Base-by-base conservation (phyloP, 2,888 invertebrate species). In the Lysandra coridon region DNA sequence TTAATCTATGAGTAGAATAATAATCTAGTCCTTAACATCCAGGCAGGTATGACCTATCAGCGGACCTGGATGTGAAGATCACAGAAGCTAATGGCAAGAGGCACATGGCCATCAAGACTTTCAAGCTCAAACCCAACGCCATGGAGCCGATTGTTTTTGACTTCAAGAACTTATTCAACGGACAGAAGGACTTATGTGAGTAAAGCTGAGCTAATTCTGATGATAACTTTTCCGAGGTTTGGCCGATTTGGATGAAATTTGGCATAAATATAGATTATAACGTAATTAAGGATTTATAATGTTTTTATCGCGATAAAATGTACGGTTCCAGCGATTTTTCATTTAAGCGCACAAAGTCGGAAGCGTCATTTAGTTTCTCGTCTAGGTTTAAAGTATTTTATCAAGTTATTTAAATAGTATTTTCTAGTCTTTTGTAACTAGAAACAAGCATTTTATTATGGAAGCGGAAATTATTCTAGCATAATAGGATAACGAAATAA, bases 181-280 rank as follows among this genome's bases (percentile, higher is more conserved):
- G 78, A 60, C 78, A 78, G 37, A 78, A 78, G 60, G 73, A 78
- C 14, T 74, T 78, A 40, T 78, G 78, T 78, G 30, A 78, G 78
- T 78, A 37, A 4, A 69, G 12, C 49, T 49, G 49, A 10, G 10
- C 7, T 44, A 1, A 10, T 44, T 44, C 7, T 44, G 44, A 49
- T 49, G 49, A 49, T 12, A 49, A 10, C 49, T 49, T 49, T 49
- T 49, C 0, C 49, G 2, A 10, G 49, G 2, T 2, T 2, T 7
- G 44, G 7, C 44, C 6, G 10, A 44, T 49, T 49, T 49, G 2
- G 49, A 49, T 49, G 49, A 12, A 49, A 49, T 44, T 44, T 44
- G 49, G 10, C 10, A 2, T 49, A 49, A 0, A 49, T 10, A 49
- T 49, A 12, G 7, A 44, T 44, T 44, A 49, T 49, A 49, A 2